These are phyloP conservation scores for Eugnorisma glareosa DNA, from an alignment of 2,888 invertebrate genomes.

Conservation along the genomic window DNA sequence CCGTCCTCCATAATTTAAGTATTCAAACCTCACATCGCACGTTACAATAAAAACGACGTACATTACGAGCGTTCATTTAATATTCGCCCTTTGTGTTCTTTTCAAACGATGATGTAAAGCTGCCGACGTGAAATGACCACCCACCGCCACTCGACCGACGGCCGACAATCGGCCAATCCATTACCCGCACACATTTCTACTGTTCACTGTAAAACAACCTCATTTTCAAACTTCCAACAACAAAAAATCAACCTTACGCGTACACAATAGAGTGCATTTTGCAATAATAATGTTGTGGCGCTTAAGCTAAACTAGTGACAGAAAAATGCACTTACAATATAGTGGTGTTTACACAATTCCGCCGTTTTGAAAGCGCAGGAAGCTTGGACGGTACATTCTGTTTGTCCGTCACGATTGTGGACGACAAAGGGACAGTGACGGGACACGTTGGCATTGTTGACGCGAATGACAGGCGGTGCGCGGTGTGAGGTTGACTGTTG, in stretches of 20 bases:
- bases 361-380: slow-evolving; percentile 84
- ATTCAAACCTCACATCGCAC: slow-evolving; percentile 62
- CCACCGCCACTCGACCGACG: slow-evolving; percentile 78
- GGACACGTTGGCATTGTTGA: slow-evolving; percentile 73
- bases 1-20: slow-evolving; percentile 34
- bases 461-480: slow-evolving; percentile 62
- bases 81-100: slow-evolving; percentile 78
- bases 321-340: slow-evolving; percentile 75
- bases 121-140: slow-evolving; percentile 82
- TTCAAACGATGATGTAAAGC: slow-evolving; percentile 78
- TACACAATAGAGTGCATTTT: slow-evolving; percentile 18
- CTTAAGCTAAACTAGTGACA: slow-evolving; percentile 42
- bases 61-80: slow-evolving; percentile 72
- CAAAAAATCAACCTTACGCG: slow-evolving; percentile 5
- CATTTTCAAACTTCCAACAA: slow-evolving; percentile 24
- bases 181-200: slow-evolving; percentile 78
- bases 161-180: slow-evolving; percentile 83
- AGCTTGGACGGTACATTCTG: slow-evolving; percentile 80
- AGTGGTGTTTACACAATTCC: slow-evolving; percentile 80
- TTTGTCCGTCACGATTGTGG: slow-evolving; percentile 80
- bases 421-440: slow-evolving; percentile 76
- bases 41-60: slow-evolving; percentile 64
- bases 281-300: background rate
- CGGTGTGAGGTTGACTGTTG: slow-evolving; percentile 73
- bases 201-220: slow-evolving; percentile 61